Percentiles rank a stretch among this genome's conserved stretches.
Evolutionary conservation across 2,888 invertebrate species (phyloP).

Genomic region (Amphipyra tragopoginis): DNA sequence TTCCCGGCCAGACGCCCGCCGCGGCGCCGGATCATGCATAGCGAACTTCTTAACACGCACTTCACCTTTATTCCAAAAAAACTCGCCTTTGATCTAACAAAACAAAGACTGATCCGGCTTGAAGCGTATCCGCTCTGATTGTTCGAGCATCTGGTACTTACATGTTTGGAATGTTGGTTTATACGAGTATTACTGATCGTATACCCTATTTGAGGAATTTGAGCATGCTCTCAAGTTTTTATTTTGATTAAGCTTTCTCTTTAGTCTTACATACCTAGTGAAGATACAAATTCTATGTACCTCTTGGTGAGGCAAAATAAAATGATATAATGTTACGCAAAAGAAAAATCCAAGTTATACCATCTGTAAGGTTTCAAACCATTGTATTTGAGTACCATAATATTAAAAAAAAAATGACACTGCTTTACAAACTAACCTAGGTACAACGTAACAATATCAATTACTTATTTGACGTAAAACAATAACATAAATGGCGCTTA

Average conservation of each 20-base stretch:
- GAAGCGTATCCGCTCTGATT: conserved; percentile 31
- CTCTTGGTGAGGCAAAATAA: not conserved
- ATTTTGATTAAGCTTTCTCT: too few species aligned
- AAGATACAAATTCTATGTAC: too few species aligned
- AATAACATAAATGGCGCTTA: conserved; percentile 54
- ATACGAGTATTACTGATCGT: conserved; percentile 2
- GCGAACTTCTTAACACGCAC: conserved; percentile 70
- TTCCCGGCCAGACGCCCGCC: conserved; percentile 73
- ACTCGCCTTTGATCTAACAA: conserved; percentile 70
- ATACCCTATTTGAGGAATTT: not conserved
- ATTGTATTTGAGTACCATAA: conserved; percentile 63
- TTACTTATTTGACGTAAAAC: conserved; percentile 40
- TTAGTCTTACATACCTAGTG: too few species aligned
- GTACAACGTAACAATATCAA: conserved; percentile 58
- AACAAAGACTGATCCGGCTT: conserved; percentile 44
- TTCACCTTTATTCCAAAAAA: conserved; percentile 75
- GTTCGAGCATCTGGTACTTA: conserved; percentile 42
- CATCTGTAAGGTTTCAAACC: conserved; percentile 64
- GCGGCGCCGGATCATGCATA: conserved; percentile 66
- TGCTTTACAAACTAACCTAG: conserved; percentile 55
- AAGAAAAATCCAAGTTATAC: conserved; percentile 30
- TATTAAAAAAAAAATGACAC: conserved; percentile 52
- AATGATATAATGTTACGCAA: not conserved
- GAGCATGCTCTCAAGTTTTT: too few species aligned
- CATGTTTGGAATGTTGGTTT: conserved; percentile 26